Conservation (phyloP, 2,113 vertebrate species). For the Hypanus sabinus region DNA sequence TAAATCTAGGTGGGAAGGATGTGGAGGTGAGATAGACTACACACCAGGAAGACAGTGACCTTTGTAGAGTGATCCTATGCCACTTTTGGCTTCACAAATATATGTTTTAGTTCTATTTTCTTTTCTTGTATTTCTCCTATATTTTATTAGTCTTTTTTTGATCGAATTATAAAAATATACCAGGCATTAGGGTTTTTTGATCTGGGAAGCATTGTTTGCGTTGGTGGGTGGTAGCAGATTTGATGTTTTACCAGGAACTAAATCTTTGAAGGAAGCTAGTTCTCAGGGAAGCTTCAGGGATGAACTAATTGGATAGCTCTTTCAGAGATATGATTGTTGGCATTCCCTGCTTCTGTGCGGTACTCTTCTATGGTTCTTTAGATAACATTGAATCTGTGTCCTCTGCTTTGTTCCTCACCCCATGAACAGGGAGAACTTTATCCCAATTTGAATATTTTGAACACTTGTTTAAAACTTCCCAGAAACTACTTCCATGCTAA, state of each 20-base stretch:
- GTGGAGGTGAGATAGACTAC: no score
- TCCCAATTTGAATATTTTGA: not conserved
- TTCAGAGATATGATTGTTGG: not conserved
- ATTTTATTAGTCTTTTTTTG: no score
- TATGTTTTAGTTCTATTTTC: no score
- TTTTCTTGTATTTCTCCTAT: no score
- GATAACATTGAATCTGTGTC: not conserved
- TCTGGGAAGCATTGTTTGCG: no score
- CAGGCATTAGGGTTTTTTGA: no score
- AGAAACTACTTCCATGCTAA: not conserved
- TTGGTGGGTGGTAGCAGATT: not conserved
- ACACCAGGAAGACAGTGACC: no score
- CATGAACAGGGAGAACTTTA: not conserved
- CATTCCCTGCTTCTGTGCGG: not conserved
- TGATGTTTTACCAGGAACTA: not conserved
- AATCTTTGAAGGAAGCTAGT: not conserved
- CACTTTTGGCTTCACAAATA: no score
- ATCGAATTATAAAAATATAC: no score
- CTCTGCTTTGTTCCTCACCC: not conserved
- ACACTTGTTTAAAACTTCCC: not conserved
- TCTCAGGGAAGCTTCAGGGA: not conserved
- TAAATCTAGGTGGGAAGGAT: no score
- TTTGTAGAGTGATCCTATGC: no score
- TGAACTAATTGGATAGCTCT: not conserved
- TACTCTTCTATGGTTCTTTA: not conserved